A percentile compares a stretch with the other conserved stretches of the same genome.
These are phyloP conservation scores for Tubiluchus corallicola DNA, from an alignment of 2,888 invertebrate genomes.

Conservation along the genomic window DNA sequence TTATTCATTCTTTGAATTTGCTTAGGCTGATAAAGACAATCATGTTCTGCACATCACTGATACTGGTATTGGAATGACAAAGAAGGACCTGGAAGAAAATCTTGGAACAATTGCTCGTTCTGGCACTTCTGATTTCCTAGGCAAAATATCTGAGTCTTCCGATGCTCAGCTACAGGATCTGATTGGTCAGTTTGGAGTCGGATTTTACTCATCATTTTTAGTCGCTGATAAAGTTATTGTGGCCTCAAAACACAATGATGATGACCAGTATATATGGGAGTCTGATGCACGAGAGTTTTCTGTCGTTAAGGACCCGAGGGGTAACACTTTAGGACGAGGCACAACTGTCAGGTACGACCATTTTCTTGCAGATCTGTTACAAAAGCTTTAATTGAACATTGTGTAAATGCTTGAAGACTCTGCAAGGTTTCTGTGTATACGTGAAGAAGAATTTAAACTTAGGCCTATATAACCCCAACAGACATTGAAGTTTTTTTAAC, in stretches of 20 bases:
- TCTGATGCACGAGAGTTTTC: slow-evolving; percentile 78
- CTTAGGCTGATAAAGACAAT: slow-evolving; percentile 65
- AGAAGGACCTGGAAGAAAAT: slow-evolving; percentile 76
- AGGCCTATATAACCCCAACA: too few relatives aligned
- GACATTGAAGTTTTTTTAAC: too few relatives aligned
- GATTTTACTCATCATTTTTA: slow-evolving; percentile 93
- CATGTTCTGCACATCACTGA: slow-evolving; percentile 83
- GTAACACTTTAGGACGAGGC: slow-evolving; percentile 72
- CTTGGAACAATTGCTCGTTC: slow-evolving; percentile 76
- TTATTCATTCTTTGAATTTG: slow-evolving; percentile 7
- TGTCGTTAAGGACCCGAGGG: slow-evolving; percentile 81
- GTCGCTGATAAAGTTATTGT: slow-evolving; percentile 92
- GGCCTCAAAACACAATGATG: slow-evolving; percentile 81
- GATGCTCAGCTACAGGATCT: slow-evolving; percentile 44
- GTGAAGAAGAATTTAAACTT: too few relatives aligned
- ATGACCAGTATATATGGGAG: slow-evolving; percentile 91
- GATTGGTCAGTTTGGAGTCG: slow-evolving; percentile 94
- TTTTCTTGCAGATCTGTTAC: too few relatives aligned
- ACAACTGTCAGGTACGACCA: slow-evolving; percentile 49
- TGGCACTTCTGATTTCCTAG: slow-evolving; percentile 48
- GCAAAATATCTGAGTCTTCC: slow-evolving; percentile 48
- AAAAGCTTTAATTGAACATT: too few relatives aligned
- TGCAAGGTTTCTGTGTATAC: too few relatives aligned
- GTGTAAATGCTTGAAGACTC: too few relatives aligned
- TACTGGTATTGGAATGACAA: slow-evolving; percentile 94